These are phyloP conservation scores for Limnephilus rhombicus DNA, from an alignment of 2,888 invertebrate genomes.

Conservation along the genomic window DNA sequence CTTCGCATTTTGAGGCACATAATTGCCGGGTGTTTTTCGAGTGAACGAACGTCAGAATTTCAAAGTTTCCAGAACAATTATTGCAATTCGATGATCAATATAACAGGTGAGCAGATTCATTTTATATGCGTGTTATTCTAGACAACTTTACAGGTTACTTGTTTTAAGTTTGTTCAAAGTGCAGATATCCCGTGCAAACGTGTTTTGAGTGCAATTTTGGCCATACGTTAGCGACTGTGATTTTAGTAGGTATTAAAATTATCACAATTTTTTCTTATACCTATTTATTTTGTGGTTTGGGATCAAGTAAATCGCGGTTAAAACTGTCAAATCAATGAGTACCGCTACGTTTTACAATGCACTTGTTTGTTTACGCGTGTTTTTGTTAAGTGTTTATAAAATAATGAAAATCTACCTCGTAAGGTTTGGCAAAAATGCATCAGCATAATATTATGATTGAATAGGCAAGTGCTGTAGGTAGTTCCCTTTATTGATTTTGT, in stretches of 20 bases:
- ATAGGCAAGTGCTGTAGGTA: too few relatives aligned
- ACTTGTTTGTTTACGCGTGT: background rate
- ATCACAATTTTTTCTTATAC: background rate
- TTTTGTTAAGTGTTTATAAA: background rate
- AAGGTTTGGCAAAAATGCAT: background rate
- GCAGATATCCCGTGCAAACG: background rate
- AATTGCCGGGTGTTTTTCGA: constrained; percentile 25
- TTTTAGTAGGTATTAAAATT: background rate
- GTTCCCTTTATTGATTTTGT: background rate
- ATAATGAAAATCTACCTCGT: background rate
- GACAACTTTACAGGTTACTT: background rate
- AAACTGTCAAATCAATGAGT: background rate
- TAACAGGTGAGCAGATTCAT: constrained; percentile 19
- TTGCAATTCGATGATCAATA: constrained; percentile 7
- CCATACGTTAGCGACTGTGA: background rate
- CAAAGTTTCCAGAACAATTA: constrained; percentile 33
- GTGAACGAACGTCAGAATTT: constrained; percentile 24
- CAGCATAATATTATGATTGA: too few relatives aligned
- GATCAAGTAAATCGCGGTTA: background rate
- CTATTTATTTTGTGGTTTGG: background rate
- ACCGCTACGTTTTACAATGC: background rate
- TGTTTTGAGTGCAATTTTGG: background rate
- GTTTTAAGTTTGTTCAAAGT: background rate
- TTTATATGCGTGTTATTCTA: background rate
- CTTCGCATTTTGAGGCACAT: background rate